These are phyloP conservation scores for Gallinago stenura DNA, from an alignment of 2,797 vertebrate species.

Conservation along the genomic window DNA sequence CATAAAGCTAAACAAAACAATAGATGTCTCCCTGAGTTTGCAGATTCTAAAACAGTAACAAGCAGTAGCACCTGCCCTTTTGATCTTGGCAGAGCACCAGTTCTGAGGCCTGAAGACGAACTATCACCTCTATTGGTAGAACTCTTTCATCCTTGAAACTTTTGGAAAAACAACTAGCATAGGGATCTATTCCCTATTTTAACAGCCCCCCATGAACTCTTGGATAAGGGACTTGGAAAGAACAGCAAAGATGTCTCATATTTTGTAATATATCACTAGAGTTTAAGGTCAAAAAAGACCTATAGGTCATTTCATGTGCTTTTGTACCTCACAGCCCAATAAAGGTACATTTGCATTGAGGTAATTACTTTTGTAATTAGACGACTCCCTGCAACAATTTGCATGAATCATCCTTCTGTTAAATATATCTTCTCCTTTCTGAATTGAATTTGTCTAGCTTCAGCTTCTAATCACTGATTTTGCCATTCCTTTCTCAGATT, in stretches of 20 bases:
- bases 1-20: neutral
- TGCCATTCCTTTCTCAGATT: neutral
- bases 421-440: constrained; percentile 34
- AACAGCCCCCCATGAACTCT: neutral
- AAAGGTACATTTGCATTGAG: constrained; percentile 30
- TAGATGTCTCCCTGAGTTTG: neutral
- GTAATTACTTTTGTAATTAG: constrained; percentile 49
- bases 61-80: neutral
- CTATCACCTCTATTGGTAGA: neutral
- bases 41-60: neutral
- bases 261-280: neutral
- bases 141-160: neutral
- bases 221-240: neutral
- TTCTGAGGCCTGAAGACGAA: neutral
- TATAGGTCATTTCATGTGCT: neutral
- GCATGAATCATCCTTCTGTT: constrained; percentile 41
- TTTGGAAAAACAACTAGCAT: neutral
- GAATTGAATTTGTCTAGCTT: constrained; percentile 8
- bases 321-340: neutral
- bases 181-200: neutral
- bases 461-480: neutral
- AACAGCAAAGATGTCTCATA: neutral
- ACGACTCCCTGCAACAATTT: neutral
- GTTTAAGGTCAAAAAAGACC: neutral
- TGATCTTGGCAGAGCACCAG: neutral